Percentiles rank a stretch among this genome's conserved stretches.
phyloP scores from a whole-genome alignment of 2,888 invertebrate genomes.

The Carterocephalus palaemon region DNA sequence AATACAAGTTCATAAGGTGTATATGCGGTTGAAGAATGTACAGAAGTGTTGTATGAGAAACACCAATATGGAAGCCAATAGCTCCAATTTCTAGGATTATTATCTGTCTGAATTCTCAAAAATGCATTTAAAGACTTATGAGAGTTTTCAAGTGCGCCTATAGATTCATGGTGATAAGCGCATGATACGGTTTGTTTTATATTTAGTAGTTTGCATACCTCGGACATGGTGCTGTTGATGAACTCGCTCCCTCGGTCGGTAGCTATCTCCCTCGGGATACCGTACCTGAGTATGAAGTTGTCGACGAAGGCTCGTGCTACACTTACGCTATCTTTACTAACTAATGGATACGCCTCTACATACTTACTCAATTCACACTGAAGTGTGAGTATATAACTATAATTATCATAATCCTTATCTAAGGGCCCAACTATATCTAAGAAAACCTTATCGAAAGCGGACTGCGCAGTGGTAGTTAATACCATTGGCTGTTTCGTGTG shows the following conservation, averaged over 20 bases:
- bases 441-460: slow-evolving; percentile 24
- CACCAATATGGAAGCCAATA: too few relatives aligned
- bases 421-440: slow-evolving; percentile 25
- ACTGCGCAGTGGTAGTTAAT: slow-evolving; percentile 8
- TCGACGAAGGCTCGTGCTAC: slow-evolving; percentile 16
- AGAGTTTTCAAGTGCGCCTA: not conserved
- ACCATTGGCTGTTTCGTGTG: slow-evolving; percentile 21
- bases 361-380: slow-evolving; percentile 21
- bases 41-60: too few relatives aligned
- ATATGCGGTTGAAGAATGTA: too few relatives aligned
- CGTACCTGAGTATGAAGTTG: slow-evolving; percentile 10
- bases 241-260: not conserved
- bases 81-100: too few relatives aligned
- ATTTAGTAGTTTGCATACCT: not conserved
- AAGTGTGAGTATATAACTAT: slow-evolving; percentile 16
- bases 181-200: not conserved
- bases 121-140: not conserved
- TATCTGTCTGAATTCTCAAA: not conserved
- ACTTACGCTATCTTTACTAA: too few relatives aligned
- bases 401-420: slow-evolving; percentile 20
- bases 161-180: not conserved
- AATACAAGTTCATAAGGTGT: too few relatives aligned
- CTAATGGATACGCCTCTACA: slow-evolving; percentile 8
- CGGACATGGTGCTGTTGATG: not conserved
- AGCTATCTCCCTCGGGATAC: too few relatives aligned